phyloP scores from a whole-genome alignment of 2,113 vertebrate genomes.

The Nibea coibor region DNA sequence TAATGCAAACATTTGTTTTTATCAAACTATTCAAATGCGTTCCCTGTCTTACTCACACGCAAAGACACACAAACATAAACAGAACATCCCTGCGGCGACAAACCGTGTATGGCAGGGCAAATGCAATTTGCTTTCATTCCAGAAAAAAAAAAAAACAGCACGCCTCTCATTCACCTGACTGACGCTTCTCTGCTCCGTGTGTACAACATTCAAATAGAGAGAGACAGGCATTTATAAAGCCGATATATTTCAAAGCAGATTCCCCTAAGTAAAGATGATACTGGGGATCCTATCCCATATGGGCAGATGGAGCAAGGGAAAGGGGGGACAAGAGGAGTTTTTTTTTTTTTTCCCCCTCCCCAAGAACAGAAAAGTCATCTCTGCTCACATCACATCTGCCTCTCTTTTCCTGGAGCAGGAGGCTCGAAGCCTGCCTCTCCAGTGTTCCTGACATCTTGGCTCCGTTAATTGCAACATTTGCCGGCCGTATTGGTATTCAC shows the following conservation, averaged over 20 bases:
- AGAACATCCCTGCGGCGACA: conserved; percentile 51
- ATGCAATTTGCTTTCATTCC: conserved; percentile 74
- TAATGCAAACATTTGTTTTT: conserved; percentile 9
- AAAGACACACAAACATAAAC: conserved; percentile 45
- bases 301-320: conserved; percentile 61
- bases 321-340: conserved; percentile 31
- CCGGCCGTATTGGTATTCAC: conserved; percentile 70
- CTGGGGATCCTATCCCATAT: conserved; percentile 54
- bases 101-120: conserved; percentile 52
- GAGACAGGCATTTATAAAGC: conserved; percentile 67
- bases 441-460: conserved; percentile 69
- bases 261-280: conserved; percentile 66
- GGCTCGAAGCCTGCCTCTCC: conserved; percentile 42
- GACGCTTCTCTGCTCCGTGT: conserved; percentile 36
- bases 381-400: conserved; percentile 75
- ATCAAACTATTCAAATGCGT: conserved; percentile 43
- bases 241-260: conserved; percentile 68
- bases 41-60: conserved; percentile 26
- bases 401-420: conserved; percentile 60
- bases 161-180: conserved; percentile 67
- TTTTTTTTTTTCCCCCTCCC: conserved; percentile 4
- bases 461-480: conserved; percentile 76
- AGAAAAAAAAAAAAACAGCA: conserved; percentile 46
- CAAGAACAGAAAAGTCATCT: conserved; percentile 58
- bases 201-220: conserved; percentile 61